Percentiles rank a stretch among this genome's conserved stretches.
These are phyloP conservation scores for Corydoras sp. DNA, from an alignment of 2,113 vertebrate species.

Conservation along the genomic window DNA sequence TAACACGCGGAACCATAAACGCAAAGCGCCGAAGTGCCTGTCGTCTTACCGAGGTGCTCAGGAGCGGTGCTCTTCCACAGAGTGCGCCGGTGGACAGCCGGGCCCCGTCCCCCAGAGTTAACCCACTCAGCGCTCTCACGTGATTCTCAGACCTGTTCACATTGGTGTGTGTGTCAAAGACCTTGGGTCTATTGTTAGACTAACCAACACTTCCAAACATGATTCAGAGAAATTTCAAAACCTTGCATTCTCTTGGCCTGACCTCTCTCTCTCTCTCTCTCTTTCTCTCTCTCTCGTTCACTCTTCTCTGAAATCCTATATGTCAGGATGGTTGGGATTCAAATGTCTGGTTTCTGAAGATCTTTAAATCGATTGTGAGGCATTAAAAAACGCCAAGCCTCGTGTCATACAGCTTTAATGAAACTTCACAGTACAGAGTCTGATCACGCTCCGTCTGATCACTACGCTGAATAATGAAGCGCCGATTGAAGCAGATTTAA, in stretches of 20 bases:
- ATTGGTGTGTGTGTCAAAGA: constrained; percentile 36
- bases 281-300: not conserved
- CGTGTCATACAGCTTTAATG: too few relatives aligned
- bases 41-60: constrained; percentile 30
- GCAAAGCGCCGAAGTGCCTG: too few relatives aligned
- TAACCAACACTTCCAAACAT: constrained; percentile 31
- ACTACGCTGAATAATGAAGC: too few relatives aligned
- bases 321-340: constrained; percentile 3
- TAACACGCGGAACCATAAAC: too few relatives aligned
- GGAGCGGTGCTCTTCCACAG: constrained; percentile 5
- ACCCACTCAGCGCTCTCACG: constrained; percentile 54
- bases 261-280: constrained; percentile 14
- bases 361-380: not conserved
- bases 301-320: constrained; percentile 29
- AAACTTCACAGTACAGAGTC: too few relatives aligned
- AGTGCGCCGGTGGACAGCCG: not conserved
- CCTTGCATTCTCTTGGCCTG: constrained; percentile 28
- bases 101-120: constrained; percentile 47
- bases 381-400: too few relatives aligned
- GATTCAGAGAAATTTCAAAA: constrained; percentile 45
- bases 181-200: constrained; percentile 62
- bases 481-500: too few relatives aligned
- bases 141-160: constrained; percentile 55
- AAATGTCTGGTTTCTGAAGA: not conserved
- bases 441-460: too few relatives aligned